Conservation (phyloP, 2,797 vertebrate genomes). For the Enteromius trimaculatus region DNA sequence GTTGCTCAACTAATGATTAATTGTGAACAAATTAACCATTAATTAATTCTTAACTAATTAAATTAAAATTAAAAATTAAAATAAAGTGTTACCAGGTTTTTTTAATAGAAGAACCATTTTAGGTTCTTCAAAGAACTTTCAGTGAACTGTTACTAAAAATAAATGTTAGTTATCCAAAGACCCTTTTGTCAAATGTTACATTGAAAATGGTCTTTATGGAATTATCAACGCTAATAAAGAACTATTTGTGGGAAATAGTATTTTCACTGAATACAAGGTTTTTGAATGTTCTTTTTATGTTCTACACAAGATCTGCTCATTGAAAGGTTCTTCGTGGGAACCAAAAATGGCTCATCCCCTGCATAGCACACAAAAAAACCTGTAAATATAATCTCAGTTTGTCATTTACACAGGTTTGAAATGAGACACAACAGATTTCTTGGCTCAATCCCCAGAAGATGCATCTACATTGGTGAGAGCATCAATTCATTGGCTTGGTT, state of each 20-base stretch:
- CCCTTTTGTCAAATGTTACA: neutral
- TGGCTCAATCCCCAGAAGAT: constrained; percentile 41
- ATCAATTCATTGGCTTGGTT: constrained; percentile 38
- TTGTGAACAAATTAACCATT: too few relatives aligned
- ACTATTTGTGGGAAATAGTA: neutral
- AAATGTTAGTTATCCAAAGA: neutral
- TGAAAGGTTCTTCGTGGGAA: neutral
- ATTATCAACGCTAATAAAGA: neutral
- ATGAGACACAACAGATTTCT: constrained; percentile 15
- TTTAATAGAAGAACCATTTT: neutral
- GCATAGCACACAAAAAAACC: neutral
- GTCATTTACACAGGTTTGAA: constrained; percentile 24
- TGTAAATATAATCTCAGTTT: constrained; percentile 2
- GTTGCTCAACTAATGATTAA: too few relatives aligned
- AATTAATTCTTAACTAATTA: too few relatives aligned
- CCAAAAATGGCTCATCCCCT: neutral
- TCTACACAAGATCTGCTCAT: neutral
- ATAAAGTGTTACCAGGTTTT: neutral
- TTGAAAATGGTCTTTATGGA: neutral
- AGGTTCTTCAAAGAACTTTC: neutral
- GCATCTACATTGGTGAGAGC: constrained; percentile 19
- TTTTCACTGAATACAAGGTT: neutral
- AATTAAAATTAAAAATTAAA: too few relatives aligned
- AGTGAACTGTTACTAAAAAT: neutral
- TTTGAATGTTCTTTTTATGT: neutral